Percentiles rank a stretch among this genome's conserved stretches.
phyloP scores from a whole-genome alignment of 64 coral and sea anemone genomes.

The Exaiptasia diaphana region DNA sequence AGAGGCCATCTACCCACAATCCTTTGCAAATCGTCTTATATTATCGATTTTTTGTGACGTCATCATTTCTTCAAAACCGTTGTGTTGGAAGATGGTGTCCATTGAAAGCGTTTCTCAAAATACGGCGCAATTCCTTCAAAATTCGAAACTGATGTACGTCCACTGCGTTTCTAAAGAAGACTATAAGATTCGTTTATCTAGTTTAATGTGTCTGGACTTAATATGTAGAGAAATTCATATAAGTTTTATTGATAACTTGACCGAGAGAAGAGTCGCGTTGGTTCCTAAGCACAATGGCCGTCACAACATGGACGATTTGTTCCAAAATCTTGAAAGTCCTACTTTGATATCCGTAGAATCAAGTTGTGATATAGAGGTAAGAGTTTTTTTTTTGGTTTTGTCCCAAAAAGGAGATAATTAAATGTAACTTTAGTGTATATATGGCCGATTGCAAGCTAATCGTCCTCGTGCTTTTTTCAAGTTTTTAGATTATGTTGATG shows the following conservation, averaged over 20 bases:
- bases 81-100: too few species aligned
- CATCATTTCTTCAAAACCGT: too few species aligned
- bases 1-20: too few species aligned
- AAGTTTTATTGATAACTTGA: slow-evolving; percentile 29
- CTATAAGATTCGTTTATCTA: not conserved
- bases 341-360: not conserved
- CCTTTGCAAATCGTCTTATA: too few species aligned
- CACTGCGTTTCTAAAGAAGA: slow-evolving; percentile 9
- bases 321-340: not conserved
- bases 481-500: slow-evolving; percentile 1
- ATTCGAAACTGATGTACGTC: slow-evolving; percentile 12
- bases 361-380: slow-evolving; percentile 41
- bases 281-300: not conserved
- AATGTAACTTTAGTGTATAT: too few species aligned
- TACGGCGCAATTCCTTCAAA: too few species aligned
- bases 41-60: too few species aligned
- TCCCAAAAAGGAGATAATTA: too few species aligned
- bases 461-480: not conserved
- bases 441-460: too few species aligned
- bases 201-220: slow-evolving; percentile 24
- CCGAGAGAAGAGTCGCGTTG: slow-evolving; percentile 27
- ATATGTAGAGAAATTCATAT: slow-evolving; percentile 18
- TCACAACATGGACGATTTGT: not conserved
- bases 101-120: too few species aligned
- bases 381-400: not conserved